Conservation (phyloP, 2,113 vertebrate genomes). For the Myiozetetes cayanensis region DNA sequence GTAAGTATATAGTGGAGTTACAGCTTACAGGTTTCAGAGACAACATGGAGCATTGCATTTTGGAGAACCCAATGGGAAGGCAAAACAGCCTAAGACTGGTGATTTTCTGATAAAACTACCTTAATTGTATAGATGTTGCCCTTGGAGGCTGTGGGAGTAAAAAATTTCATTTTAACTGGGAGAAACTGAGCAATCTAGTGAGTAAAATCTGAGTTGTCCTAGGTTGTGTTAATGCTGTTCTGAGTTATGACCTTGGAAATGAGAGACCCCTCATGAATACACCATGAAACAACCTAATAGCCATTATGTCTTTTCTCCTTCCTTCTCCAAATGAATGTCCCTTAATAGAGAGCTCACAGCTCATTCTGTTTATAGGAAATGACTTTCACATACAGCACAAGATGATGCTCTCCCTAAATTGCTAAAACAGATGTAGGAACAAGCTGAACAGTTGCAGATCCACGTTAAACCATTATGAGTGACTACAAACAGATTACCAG, state of each 20-base stretch:
- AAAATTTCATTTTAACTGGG: not conserved
- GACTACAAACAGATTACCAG: not conserved
- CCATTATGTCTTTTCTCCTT: not conserved
- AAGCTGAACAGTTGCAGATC: not conserved
- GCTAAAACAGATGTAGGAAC: constrained; percentile 12
- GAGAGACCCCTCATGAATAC: constrained; percentile 8
- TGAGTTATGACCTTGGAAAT: not conserved
- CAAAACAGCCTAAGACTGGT: not conserved
- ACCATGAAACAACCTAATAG: not conserved
- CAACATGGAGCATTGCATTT: rapidly evolving
- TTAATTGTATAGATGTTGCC: not conserved
- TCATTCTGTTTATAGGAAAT: constrained; percentile 30
- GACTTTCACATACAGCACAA: not conserved
- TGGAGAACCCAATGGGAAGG: not conserved
- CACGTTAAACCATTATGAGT: not conserved
- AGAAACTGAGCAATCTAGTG: not conserved
- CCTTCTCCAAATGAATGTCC: not conserved
- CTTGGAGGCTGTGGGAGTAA: not conserved
- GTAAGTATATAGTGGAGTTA: not conserved
- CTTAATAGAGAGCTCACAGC: constrained; percentile 4
- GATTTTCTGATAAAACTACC: not conserved
- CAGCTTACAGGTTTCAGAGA: not conserved
- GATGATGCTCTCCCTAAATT: constrained; percentile 11
- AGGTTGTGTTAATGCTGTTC: not conserved
- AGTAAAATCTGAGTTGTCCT: not conserved